phyloP scores from a whole-genome alignment of 2,797 vertebrate species.

The Poecilia picta region DNA sequence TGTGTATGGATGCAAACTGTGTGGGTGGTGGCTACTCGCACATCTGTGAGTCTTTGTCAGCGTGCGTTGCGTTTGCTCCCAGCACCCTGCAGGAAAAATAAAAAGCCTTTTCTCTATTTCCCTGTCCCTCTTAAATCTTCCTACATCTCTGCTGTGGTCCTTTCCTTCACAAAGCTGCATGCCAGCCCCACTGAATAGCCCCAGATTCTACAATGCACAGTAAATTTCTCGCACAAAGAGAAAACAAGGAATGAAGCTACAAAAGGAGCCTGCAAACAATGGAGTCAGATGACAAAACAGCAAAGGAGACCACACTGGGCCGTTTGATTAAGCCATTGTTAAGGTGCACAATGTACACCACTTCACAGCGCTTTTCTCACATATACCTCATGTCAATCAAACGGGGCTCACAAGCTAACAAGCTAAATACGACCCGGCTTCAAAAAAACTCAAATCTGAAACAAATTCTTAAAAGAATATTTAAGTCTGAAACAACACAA shows the following conservation, averaged over 20 bases:
- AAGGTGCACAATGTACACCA: conserved; percentile 73
- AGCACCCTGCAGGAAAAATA: conserved; percentile 52
- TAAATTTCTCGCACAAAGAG: conserved; percentile 84
- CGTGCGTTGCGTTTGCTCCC: conserved; percentile 64
- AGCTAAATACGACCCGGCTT: conserved; percentile 52
- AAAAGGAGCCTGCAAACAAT: conserved; percentile 82
- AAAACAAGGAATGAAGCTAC: conserved; percentile 81
- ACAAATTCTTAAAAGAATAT: conserved; percentile 26
- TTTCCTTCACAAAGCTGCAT: conserved; percentile 79
- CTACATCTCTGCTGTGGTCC: conserved; percentile 74
- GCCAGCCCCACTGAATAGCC: conserved; percentile 79
- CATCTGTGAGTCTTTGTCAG: conserved; percentile 72
- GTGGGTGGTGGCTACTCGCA: conserved; percentile 75
- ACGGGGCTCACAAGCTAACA: conserved; percentile 59
- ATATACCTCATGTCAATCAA: conserved; percentile 78
- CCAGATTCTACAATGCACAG: conserved; percentile 83
- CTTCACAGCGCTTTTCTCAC: conserved; percentile 77
- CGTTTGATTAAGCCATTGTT: conserved; percentile 81
- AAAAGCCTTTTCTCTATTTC: conserved; percentile 75
- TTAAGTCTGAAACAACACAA: background rate
- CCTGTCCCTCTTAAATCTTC: conserved; percentile 82
- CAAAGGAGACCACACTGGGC: conserved; percentile 80
- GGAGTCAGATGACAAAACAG: conserved; percentile 82
- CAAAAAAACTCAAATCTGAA: conserved; percentile 37
- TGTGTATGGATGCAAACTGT: conserved; percentile 63